These are phyloP conservation scores for Vulpes vulpes DNA, from an alignment of 2,113 vertebrate genomes.

Conservation along the genomic window DNA sequence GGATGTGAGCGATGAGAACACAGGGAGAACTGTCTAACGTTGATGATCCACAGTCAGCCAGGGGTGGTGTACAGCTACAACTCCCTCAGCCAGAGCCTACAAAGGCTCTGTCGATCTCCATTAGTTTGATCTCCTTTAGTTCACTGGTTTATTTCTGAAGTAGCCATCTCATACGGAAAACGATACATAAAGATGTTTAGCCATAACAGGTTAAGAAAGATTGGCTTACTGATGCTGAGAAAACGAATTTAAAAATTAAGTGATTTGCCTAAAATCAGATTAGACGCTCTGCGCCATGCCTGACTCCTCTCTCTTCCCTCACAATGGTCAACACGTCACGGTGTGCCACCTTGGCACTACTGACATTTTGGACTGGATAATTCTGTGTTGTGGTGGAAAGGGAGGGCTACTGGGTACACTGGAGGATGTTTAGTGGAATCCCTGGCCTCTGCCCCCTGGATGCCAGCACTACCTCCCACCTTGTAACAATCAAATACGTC, in stretches of 20 bases:
- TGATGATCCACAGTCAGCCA: background rate
- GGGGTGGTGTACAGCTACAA: background rate
- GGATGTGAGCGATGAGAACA: background rate
- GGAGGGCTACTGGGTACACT: background rate
- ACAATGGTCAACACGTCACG: background rate
- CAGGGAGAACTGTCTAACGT: background rate
- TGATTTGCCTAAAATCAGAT: background rate
- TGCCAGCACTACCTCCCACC: background rate
- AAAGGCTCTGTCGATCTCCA: background rate
- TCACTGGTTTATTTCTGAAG: constrained; percentile 47
- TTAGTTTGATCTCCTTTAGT: background rate
- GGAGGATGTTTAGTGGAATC: background rate
- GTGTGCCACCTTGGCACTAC: background rate
- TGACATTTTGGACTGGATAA: background rate
- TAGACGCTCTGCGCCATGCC: background rate
- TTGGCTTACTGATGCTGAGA: constrained; percentile 14
- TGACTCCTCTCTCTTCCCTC: background rate
- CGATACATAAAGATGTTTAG: background rate
- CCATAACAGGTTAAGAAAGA: background rate
- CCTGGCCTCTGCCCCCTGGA: background rate
- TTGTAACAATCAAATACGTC: background rate
- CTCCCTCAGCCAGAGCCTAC: background rate
- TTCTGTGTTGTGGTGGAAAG: background rate
- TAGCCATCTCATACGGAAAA: constrained; percentile 9
- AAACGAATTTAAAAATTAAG: constrained; percentile 39